Percentiles rank a stretch among this genome's conserved stretches.
Evolutionary conservation across 2,113 vertebrate species (phyloP).

Genomic region (Phyllopteryx taeniolatus): DNA sequence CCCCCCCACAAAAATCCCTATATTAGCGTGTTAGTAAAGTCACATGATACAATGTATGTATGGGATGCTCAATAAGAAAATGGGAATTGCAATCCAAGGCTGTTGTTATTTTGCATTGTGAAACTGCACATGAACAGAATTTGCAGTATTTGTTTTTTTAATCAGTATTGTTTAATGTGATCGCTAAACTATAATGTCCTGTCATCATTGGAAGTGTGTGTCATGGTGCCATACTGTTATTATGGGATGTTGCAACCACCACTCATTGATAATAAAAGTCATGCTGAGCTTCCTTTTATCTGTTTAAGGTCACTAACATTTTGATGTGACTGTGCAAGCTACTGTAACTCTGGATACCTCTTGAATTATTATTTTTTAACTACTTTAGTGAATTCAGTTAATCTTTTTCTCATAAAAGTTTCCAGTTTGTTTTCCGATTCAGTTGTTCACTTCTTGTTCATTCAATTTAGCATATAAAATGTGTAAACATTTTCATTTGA

Average conservation of each 20-base stretch:
- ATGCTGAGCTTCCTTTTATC: slow-evolving; percentile 48
- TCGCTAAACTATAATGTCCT: too few species aligned
- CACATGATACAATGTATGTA: neutral
- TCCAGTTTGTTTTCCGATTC: too few species aligned
- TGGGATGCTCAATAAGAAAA: neutral
- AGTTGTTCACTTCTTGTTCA: too few species aligned
- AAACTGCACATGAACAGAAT: too few species aligned
- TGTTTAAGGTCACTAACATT: slow-evolving; percentile 35
- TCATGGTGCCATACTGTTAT: neutral
- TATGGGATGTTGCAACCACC: neutral
- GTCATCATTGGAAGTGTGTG: neutral
- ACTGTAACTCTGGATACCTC: neutral
- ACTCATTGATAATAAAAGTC: slow-evolving; percentile 24
- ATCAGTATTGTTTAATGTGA: too few species aligned
- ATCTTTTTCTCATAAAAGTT: too few species aligned
- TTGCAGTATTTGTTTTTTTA: too few species aligned
- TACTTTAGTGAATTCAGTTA: too few species aligned
- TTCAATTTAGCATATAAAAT: too few species aligned
- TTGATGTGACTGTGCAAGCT: slow-evolving; percentile 6
- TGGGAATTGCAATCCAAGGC: too few species aligned
- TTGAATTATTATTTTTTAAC: neutral
- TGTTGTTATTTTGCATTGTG: neutral
- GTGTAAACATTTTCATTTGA: too few species aligned
- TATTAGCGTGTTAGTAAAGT: neutral
- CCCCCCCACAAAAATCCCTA: neutral